Percentiles rank a stretch among this genome's conserved stretches.
Evolutionary conservation across 2,888 invertebrate species (phyloP).

Genomic region (Pseudococcus longispinus): DNA sequence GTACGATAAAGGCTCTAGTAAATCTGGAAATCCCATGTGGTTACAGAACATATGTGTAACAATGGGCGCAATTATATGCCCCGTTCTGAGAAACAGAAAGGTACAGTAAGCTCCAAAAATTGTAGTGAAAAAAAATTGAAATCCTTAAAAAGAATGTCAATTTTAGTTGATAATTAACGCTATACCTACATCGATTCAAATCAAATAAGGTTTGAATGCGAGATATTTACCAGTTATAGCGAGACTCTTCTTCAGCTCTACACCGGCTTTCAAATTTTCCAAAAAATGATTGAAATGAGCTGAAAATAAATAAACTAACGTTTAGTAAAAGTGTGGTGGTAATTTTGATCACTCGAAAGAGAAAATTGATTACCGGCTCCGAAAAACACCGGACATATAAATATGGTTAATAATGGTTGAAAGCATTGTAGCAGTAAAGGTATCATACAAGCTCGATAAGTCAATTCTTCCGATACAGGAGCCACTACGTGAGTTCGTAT

Average conservation of each 20-base stretch:
- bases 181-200: no score
- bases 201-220: not conserved
- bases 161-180: not conserved
- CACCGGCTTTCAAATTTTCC: slow-evolving; percentile 77
- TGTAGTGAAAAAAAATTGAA: slow-evolving; percentile 90
- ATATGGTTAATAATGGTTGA: slow-evolving; percentile 75
- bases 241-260: slow-evolving; percentile 73
- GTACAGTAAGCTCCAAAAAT: slow-evolving; percentile 94
- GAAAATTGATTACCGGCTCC: slow-evolving; percentile 72
- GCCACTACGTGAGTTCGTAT: slow-evolving; percentile 88
- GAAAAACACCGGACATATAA: slow-evolving; percentile 88
- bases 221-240: slow-evolving; percentile 71
- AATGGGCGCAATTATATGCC: slow-evolving; percentile 87
- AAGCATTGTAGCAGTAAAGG: slow-evolving; percentile 86
- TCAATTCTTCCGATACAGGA: slow-evolving; percentile 93
- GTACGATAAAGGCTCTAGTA: slow-evolving; percentile 74
- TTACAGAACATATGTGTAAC: slow-evolving; percentile 94
- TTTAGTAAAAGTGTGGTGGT: not conserved
- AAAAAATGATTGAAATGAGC: slow-evolving; percentile 93
- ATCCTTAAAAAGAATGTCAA: slow-evolving; percentile 65
- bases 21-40: slow-evolving; percentile 94
- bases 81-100: slow-evolving; percentile 87
- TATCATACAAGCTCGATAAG: slow-evolving; percentile 94
- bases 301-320: slow-evolving; percentile 62
- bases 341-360: not conserved